Evolutionary conservation across 2,888 invertebrate genomes (phyloP).

Genomic region (Erynnis tages): DNA sequence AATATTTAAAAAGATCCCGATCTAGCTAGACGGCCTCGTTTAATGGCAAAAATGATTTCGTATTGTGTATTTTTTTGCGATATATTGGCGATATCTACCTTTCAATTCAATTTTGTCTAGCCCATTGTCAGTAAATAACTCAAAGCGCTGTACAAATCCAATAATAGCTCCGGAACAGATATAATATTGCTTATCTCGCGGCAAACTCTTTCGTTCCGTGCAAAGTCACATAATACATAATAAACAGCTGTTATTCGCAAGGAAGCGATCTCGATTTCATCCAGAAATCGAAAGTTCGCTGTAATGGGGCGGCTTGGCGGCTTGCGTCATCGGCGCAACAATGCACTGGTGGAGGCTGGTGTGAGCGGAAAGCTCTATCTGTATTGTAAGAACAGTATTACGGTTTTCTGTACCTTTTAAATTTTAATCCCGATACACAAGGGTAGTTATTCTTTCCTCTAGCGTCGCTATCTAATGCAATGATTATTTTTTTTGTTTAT

Average conservation of each 20-base stretch:
- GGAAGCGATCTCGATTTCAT: constrained; percentile 56
- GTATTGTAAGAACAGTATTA: no score
- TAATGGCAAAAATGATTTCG: no score
- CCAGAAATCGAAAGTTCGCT: constrained; percentile 67
- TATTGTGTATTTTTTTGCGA: neutral
- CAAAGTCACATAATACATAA: constrained; percentile 19
- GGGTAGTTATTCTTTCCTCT: no score
- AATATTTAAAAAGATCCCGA: no score
- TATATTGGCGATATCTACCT: neutral
- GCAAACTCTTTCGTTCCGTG: neutral
- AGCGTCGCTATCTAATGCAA: no score
- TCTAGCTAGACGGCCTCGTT: no score
- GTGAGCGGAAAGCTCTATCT: neutral
- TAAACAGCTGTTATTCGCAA: constrained; percentile 27
- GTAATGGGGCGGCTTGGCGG: constrained; percentile 47
- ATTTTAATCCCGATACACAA: no score
- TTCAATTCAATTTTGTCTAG: neutral
- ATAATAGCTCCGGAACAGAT: neutral
- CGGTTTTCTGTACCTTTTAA: no score
- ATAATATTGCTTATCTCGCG: neutral
- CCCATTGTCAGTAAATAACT: neutral
- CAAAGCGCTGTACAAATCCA: neutral
- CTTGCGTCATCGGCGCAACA: constrained; percentile 46
- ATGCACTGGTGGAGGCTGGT: constrained; percentile 14
- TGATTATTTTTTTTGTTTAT: no score